Conservation (phyloP, 2,797 vertebrate genomes). For the Oreochromis mossambicus region DNA sequence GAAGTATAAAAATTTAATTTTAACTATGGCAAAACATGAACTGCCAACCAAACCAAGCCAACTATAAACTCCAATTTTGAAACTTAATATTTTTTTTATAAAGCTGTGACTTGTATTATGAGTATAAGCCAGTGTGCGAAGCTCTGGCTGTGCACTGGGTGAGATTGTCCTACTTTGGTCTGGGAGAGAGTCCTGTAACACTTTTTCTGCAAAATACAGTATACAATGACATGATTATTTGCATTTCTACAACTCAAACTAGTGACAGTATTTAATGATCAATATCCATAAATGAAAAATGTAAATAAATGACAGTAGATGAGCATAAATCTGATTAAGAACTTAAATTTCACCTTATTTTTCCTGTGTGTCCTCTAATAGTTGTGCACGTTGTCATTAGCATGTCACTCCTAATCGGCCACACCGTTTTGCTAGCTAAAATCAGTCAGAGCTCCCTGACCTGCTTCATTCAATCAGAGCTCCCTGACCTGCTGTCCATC, state of each 20-base stretch:
- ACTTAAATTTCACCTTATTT: background rate
- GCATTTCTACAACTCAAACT: background rate
- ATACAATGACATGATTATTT: background rate
- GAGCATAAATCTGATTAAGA: background rate
- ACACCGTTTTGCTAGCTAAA: background rate
- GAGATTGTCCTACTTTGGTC: background rate
- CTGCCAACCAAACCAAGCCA: background rate
- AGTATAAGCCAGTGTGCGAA: background rate
- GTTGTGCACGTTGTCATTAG: too few relatives aligned
- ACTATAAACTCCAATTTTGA: background rate
- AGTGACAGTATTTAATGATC: background rate
- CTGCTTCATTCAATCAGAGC: too few relatives aligned
- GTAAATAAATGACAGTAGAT: background rate
- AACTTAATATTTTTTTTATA: background rate
- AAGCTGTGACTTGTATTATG: background rate
- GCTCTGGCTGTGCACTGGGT: background rate
- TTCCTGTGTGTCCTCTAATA: background rate
- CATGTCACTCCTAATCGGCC: background rate
- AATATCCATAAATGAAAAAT: background rate
- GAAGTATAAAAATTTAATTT: background rate
- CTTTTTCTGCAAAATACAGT: background rate
- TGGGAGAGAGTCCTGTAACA: background rate
- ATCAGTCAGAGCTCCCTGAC: too few relatives aligned
- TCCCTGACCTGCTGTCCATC: too few relatives aligned
- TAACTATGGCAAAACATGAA: background rate